Evolutionary conservation across 2,797 vertebrate species (phyloP).

Genomic region (Cercopithecus hamlyni): DNA sequence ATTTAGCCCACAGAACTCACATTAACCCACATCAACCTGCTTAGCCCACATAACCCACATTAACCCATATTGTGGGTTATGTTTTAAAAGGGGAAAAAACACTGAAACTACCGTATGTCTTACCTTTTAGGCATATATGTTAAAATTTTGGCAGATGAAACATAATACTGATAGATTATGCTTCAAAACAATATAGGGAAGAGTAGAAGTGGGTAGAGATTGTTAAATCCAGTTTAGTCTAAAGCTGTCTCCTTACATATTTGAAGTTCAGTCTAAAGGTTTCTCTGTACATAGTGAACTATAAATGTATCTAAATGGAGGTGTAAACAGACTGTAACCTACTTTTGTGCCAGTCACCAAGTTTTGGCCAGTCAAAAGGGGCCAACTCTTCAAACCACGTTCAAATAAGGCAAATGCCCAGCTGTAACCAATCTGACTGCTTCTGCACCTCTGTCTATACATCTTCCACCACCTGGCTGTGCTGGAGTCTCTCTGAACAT

Average conservation of each 20-base stretch:
- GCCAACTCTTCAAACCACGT: neutral
- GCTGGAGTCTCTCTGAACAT: neutral
- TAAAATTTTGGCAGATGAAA: neutral
- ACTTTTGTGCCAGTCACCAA: neutral
- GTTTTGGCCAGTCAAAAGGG: neutral
- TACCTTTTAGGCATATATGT: neutral
- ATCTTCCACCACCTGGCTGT: neutral
- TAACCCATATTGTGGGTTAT: neutral
- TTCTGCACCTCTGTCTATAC: neutral
- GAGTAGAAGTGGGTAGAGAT: neutral
- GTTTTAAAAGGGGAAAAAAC: neutral
- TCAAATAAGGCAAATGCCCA: neutral
- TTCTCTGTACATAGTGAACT: neutral
- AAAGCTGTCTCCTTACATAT: neutral
- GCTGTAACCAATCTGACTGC: neutral
- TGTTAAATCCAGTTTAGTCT: neutral
- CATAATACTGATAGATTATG: neutral
- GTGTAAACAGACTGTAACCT: neutral
- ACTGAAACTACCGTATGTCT: neutral
- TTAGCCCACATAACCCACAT: too few relatives aligned
- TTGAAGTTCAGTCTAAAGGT: neutral
- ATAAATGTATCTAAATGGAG: neutral
- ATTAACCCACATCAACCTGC: too few relatives aligned
- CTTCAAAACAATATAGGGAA: neutral
- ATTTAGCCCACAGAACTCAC: too few relatives aligned